phyloP scores from a whole-genome alignment of 2,113 vertebrate genomes.

The Laterallus jamaicensis region DNA sequence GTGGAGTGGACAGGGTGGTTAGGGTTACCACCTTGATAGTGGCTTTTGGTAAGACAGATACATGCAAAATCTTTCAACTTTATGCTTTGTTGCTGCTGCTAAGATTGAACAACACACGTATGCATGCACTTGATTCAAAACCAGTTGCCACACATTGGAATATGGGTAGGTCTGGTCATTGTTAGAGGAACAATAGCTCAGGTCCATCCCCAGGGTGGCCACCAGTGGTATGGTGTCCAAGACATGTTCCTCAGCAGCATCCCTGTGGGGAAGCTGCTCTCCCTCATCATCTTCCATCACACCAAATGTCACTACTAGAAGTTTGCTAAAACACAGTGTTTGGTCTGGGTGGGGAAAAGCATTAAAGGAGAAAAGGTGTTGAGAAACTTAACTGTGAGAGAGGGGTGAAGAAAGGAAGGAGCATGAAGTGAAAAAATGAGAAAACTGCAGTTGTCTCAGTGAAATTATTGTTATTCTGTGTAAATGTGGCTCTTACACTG shows the following conservation, averaged over 20 bases:
- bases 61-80: not conserved
- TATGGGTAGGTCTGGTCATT: not conserved
- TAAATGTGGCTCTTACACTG: not conserved
- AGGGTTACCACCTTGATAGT: rapidly evolving
- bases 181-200: not conserved
- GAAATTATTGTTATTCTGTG: not conserved
- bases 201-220: not conserved
- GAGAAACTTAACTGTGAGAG: not conserved
- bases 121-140: not conserved
- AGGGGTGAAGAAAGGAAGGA: not conserved
- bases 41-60: not conserved
- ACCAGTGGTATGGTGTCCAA: rapidly evolving
- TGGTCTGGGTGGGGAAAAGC: not conserved
- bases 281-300: not conserved
- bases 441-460: not conserved
- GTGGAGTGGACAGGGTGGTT: not conserved
- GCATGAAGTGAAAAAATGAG: not conserved
- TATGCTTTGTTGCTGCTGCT: not conserved
- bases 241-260: not conserved
- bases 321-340: not conserved
- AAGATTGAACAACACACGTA: not conserved
- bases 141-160: not conserved
- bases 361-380: not conserved
- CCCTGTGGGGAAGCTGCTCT: rapidly evolving
- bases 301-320: not conserved